Evolutionary conservation across 2,797 vertebrate genomes (phyloP).

Genomic region (Notolabrus celidotus): DNA sequence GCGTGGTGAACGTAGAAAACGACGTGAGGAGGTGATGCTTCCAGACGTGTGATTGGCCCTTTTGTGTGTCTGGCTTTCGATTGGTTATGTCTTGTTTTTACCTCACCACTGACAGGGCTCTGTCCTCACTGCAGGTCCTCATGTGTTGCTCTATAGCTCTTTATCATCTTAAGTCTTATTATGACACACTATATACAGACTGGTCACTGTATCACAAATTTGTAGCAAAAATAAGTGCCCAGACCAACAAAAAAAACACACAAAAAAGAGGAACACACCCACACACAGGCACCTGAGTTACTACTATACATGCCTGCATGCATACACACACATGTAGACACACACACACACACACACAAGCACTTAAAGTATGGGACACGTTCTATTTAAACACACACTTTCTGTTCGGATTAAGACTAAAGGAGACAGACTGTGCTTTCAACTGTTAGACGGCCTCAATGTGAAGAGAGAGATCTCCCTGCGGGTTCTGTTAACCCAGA

Average conservation of each 20-base stretch:
- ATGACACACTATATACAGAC: constrained; percentile 79
- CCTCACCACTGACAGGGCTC: constrained; percentile 75
- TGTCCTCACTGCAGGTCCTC: constrained; percentile 67
- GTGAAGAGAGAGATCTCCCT: constrained; percentile 55
- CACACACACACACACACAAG: constrained; percentile 49
- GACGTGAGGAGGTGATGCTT: constrained; percentile 25
- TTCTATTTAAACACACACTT: constrained; percentile 70
- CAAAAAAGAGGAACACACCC: constrained; percentile 41
- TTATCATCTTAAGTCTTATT: constrained; percentile 80
- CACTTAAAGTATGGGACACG: constrained; percentile 77
- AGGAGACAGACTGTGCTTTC: constrained; percentile 69
- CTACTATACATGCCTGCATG: constrained; percentile 69
- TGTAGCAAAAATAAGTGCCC: constrained; percentile 90
- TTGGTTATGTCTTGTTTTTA: constrained; percentile 72
- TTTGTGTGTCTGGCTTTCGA: constrained; percentile 45
- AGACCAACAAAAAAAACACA: constrained; percentile 79
- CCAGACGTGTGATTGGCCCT: constrained; percentile 22
- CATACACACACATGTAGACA: constrained; percentile 71
- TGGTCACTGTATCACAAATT: constrained; percentile 88
- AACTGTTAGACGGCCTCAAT: constrained; percentile 53
- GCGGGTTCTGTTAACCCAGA: constrained; percentile 66
- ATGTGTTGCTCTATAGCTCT: constrained; percentile 77
- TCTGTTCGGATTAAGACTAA: constrained; percentile 68
- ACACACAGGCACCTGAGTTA: constrained; percentile 66
- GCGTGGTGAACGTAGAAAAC: constrained; percentile 15